These are phyloP conservation scores for Pelmatolapia mariae DNA, from an alignment of 2,113 vertebrate species.

Conservation along the genomic window DNA sequence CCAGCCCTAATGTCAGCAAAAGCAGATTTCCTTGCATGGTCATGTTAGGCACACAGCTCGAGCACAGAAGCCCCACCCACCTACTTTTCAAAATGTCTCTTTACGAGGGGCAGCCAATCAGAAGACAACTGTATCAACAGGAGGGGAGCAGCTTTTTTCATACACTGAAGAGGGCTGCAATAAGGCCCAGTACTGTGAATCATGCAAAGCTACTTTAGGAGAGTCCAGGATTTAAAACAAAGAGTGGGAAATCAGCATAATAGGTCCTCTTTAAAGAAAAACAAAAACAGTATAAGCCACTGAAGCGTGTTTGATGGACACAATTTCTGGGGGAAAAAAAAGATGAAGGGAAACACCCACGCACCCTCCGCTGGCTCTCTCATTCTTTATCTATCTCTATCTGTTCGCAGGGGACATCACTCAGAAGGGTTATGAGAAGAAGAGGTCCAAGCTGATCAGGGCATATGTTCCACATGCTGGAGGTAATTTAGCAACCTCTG, in stretches of 20 bases:
- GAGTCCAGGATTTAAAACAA: background rate
- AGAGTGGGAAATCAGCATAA: background rate
- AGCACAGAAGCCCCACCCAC: background rate
- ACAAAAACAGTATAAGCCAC: background rate
- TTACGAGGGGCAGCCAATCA: background rate
- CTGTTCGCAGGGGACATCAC: constrained; percentile 91
- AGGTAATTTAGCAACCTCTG: constrained; percentile 70
- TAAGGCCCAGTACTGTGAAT: background rate
- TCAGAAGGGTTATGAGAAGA: constrained; percentile 97
- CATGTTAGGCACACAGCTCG: background rate
- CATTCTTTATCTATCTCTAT: constrained; percentile 50
- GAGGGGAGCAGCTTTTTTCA: background rate
- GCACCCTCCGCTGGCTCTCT: constrained; percentile 45
- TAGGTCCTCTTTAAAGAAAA: background rate
- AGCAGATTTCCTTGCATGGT: background rate
- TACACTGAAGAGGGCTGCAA: background rate
- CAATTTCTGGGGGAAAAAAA: accelerated
- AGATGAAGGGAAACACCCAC: background rate
- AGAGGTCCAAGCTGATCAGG: constrained; percentile 93
- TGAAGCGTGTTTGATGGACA: background rate
- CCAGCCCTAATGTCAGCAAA: background rate
- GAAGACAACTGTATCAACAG: accelerated
- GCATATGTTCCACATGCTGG: constrained; percentile 84
- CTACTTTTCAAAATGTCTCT: background rate
- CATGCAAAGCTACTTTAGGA: background rate